Evolutionary conservation across 2,113 vertebrate species (phyloP).

Genomic region (Kryptolebias marmoratus): DNA sequence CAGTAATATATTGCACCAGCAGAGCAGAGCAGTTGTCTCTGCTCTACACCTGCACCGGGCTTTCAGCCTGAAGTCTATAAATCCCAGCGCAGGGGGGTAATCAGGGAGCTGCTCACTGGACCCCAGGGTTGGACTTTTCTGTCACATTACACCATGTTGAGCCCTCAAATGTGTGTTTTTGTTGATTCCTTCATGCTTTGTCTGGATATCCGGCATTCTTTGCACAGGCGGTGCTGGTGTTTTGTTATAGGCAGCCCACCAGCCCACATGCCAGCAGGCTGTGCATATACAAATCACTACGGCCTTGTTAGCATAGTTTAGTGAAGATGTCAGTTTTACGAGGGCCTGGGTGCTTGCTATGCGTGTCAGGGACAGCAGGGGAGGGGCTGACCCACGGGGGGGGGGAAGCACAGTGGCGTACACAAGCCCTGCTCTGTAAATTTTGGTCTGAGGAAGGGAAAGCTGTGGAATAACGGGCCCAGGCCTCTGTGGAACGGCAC

Average conservation of each 20-base stretch:
- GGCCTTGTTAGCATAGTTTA: slow-evolving; percentile 85
- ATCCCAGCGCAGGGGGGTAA: slow-evolving; percentile 51
- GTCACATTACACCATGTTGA: slow-evolving; percentile 34
- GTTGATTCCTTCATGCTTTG: slow-evolving; percentile 25
- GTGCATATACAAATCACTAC: slow-evolving; percentile 81
- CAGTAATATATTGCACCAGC: slow-evolving; percentile 64
- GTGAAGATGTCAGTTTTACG: slow-evolving; percentile 84
- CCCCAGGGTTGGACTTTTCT: slow-evolving; percentile 31
- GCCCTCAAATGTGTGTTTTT: slow-evolving; percentile 45
- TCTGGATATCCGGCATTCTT: slow-evolving; percentile 27
- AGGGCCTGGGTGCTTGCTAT: slow-evolving; percentile 75
- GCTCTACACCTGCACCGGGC: slow-evolving; percentile 70
- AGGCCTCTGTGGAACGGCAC: slow-evolving; percentile 39
- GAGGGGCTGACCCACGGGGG: slow-evolving; percentile 62
- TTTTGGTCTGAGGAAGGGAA: slow-evolving; percentile 63
- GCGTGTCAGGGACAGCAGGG: slow-evolving; percentile 71
- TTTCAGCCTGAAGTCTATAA: slow-evolving; percentile 69
- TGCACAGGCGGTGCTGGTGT: slow-evolving; percentile 12
- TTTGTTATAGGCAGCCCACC: slow-evolving; percentile 53
- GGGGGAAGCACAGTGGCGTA: slow-evolving; percentile 33
- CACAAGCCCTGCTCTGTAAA: slow-evolving; percentile 68
- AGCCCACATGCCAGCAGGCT: slow-evolving; percentile 59
- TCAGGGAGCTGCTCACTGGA: slow-evolving; percentile 40
- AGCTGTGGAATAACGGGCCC: slow-evolving; percentile 62
- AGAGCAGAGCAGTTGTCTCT: slow-evolving; percentile 70